These are phyloP conservation scores for Papilio polytes DNA, from an alignment of 1,140 invertebrate species.

Conservation along the genomic window DNA sequence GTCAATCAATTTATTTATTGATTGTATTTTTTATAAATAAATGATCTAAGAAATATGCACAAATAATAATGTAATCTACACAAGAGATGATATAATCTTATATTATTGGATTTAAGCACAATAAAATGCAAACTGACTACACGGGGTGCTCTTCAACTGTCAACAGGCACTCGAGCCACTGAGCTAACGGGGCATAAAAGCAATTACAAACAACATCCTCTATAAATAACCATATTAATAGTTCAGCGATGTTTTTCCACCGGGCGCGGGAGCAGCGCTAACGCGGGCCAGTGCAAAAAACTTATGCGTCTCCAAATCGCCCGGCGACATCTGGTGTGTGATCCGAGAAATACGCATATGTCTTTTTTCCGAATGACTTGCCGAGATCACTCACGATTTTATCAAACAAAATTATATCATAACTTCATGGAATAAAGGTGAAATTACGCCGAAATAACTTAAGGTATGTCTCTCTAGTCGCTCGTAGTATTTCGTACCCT, in stretches of 20 bases:
- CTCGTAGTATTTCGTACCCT: conserved; percentile 18
- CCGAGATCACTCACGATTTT: conserved; percentile 44
- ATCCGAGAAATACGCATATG: conserved; percentile 72
- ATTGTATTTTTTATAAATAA: background rate
- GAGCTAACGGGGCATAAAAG: conserved; percentile 19
- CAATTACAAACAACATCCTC: conserved; percentile 30
- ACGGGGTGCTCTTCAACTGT: background rate
- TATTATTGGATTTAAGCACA: background rate
- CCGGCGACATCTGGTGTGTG: conserved; percentile 66
- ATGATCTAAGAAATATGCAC: background rate
- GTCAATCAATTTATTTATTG: background rate
- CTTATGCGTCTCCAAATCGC: conserved; percentile 61
- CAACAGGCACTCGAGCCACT: background rate
- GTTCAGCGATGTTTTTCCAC: conserved; percentile 42
- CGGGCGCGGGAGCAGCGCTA: conserved; percentile 45
- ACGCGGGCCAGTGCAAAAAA: conserved; percentile 54
- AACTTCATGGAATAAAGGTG: conserved; percentile 33
- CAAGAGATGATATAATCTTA: background rate
- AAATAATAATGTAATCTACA: background rate
- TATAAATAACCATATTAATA: conserved; percentile 35
- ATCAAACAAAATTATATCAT: conserved; percentile 40
- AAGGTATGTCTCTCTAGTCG: background rate
- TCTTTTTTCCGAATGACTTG: conserved; percentile 71
- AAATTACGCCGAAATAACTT: conserved; percentile 16
- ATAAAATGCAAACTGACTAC: background rate